phyloP scores from a whole-genome alignment of 2,113 vertebrate genomes.

The Probosciger aterrimus region DNA sequence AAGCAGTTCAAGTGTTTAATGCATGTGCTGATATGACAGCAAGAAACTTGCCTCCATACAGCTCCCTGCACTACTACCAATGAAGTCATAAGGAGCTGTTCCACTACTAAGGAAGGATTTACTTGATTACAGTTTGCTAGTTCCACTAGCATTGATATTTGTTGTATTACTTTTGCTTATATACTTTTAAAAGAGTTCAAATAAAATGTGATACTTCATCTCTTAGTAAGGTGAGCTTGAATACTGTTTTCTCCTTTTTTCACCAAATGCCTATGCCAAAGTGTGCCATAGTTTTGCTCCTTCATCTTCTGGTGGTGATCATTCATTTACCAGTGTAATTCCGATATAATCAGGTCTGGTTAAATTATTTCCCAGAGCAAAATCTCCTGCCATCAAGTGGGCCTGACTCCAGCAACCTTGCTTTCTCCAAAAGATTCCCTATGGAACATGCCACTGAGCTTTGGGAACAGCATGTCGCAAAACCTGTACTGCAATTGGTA shows the following conservation, averaged over 20 bases:
- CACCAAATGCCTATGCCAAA: background rate
- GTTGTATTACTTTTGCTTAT: background rate
- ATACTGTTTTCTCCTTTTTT: background rate
- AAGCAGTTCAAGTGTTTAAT: background rate
- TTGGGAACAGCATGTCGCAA: accelerated
- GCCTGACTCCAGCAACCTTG: background rate
- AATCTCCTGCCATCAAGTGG: background rate
- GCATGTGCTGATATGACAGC: background rate
- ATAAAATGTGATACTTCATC: background rate
- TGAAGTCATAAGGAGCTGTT: background rate
- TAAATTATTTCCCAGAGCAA: background rate
- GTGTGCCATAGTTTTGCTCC: background rate
- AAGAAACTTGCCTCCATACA: background rate
- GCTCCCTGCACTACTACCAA: background rate
- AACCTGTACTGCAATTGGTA: background rate
- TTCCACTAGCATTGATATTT: background rate
- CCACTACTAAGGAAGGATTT: background rate
- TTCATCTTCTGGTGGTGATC: background rate
- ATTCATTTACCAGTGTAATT: background rate
- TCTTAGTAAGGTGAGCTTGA: background rate
- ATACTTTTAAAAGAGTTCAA: background rate
- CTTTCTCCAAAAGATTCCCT: background rate
- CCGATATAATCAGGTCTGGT: background rate
- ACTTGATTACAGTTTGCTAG: background rate
- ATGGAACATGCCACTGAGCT: background rate